Evolutionary conservation across 2,888 invertebrate species (phyloP).

Genomic region (Coelopa pilipes): DNA sequence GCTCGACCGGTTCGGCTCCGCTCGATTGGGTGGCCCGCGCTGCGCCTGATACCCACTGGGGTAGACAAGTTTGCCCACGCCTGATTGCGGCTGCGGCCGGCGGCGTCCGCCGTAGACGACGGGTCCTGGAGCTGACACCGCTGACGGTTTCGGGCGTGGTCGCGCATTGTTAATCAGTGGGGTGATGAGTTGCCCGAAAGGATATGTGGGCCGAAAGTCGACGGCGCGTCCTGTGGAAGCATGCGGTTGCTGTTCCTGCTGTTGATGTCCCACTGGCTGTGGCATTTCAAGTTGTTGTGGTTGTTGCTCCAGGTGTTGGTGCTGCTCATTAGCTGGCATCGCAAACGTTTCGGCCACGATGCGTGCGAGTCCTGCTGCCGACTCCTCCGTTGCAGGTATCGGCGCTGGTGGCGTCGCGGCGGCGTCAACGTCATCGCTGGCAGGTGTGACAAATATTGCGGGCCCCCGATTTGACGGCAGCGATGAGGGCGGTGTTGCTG

Average conservation of each 20-base stretch:
- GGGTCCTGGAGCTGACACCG: conserved; percentile 36
- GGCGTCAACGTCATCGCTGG: conserved; percentile 4
- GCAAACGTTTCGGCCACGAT: conserved; percentile 6
- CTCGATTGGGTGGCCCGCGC: conserved; percentile 47
- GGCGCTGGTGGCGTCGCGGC: background rate
- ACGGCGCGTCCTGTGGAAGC: conserved; percentile 63
- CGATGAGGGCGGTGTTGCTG: conserved; percentile 23
- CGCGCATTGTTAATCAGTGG: conserved; percentile 53
- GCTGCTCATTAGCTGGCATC: conserved; percentile 21
- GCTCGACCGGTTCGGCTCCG: conserved; percentile 54
- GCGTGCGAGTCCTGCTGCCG: background rate
- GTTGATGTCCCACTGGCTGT: conserved; percentile 35
- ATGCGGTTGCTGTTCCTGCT: conserved; percentile 41
- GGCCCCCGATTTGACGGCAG: background rate
- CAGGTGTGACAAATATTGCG: conserved; percentile 31
- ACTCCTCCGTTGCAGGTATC: background rate
- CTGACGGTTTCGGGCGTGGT: conserved; percentile 40
- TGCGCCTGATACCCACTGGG: conserved; percentile 37
- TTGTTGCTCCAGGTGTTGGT: conserved; percentile 32
- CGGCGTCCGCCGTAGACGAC: conserved; percentile 36
- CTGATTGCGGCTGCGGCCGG: conserved; percentile 34
- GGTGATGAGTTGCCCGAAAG: conserved; percentile 61
- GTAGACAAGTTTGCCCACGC: conserved; percentile 44
- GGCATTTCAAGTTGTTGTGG: conserved; percentile 11
- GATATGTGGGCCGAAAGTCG: conserved; percentile 60